Evolutionary conservation across 2,113 vertebrate genomes (phyloP).

Genomic region (Xiphophorus couchianus): DNA sequence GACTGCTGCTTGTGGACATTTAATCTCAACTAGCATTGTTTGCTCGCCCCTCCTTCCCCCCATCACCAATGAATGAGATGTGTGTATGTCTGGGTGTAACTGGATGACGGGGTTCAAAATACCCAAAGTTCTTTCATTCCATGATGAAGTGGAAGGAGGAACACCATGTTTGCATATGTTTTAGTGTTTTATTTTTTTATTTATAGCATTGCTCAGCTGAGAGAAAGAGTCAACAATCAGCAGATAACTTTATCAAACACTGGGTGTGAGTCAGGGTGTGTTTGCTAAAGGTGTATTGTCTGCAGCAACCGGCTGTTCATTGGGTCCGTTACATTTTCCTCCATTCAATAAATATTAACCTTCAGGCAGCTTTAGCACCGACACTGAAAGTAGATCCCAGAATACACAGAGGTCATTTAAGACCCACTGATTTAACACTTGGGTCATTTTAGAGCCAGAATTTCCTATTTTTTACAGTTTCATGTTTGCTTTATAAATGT

Average conservation of each 20-base stretch:
- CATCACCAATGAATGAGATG: slow-evolving; percentile 35
- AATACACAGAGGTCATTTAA: background rate
- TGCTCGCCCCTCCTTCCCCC: slow-evolving; percentile 52
- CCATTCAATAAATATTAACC: slow-evolving; percentile 74
- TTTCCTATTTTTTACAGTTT: background rate
- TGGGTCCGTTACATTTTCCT: slow-evolving; percentile 78
- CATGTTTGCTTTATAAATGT: background rate
- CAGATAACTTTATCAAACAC: slow-evolving; percentile 52
- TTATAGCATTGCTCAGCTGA: background rate
- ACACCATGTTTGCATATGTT: background rate
- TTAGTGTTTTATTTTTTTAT: slow-evolving; percentile 16
- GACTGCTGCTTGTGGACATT: slow-evolving; percentile 47
- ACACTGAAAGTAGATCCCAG: background rate
- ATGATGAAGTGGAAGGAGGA: background rate
- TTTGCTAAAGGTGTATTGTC: slow-evolving; percentile 62
- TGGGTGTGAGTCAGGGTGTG: slow-evolving; percentile 26
- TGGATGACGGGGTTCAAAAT: background rate
- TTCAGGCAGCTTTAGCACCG: background rate
- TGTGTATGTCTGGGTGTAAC: slow-evolving; percentile 7
- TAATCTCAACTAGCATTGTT: slow-evolving; percentile 66
- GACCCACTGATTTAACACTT: background rate
- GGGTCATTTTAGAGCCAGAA: background rate
- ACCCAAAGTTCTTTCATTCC: background rate
- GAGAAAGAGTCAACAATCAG: slow-evolving; percentile 42
- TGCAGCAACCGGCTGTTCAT: slow-evolving; percentile 20